These are phyloP conservation scores for Heliothis peltigera DNA, from an alignment of 2,888 invertebrate genomes.

Conservation along the genomic window DNA sequence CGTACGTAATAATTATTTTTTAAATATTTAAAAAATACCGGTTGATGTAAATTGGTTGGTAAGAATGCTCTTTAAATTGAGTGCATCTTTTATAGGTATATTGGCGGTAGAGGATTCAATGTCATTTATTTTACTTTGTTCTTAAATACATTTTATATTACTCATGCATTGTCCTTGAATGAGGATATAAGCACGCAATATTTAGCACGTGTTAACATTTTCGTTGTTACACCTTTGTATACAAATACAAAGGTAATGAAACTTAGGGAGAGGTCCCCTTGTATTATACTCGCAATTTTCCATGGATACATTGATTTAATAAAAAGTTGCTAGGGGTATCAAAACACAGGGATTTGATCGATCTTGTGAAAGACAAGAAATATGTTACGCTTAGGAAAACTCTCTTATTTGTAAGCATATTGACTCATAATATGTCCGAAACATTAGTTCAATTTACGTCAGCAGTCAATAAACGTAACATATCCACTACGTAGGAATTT, in stretches of 20 bases:
- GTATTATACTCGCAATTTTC: slow-evolving; percentile 11
- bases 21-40: slow-evolving; percentile 73
- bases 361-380: slow-evolving; percentile 3
- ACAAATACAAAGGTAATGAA: neutral
- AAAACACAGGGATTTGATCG: neutral
- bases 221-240: slow-evolving; percentile 1
- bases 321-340: slow-evolving; percentile 9
- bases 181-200: slow-evolving; percentile 35
- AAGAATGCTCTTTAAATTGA: slow-evolving; percentile 46
- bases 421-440: slow-evolving; percentile 32
- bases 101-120: slow-evolving; percentile 41
- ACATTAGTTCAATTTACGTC: slow-evolving; percentile 45
- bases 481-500: slow-evolving; percentile 61
- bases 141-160: slow-evolving; percentile 40
- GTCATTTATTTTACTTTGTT: slow-evolving; percentile 48
- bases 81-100: slow-evolving; percentile 28
- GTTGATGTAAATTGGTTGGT: slow-evolving; percentile 44
- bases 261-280: neutral
- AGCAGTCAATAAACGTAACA: slow-evolving; percentile 53
- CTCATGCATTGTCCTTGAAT: slow-evolving; percentile 48
- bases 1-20: slow-evolving; percentile 76
- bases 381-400: slow-evolving; percentile 6
- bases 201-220: slow-evolving; percentile 39
- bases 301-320: slow-evolving; percentile 60
- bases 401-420: neutral